phyloP scores from a whole-genome alignment of 2,888 invertebrate species.

The Chrysodeixis includens region DNA sequence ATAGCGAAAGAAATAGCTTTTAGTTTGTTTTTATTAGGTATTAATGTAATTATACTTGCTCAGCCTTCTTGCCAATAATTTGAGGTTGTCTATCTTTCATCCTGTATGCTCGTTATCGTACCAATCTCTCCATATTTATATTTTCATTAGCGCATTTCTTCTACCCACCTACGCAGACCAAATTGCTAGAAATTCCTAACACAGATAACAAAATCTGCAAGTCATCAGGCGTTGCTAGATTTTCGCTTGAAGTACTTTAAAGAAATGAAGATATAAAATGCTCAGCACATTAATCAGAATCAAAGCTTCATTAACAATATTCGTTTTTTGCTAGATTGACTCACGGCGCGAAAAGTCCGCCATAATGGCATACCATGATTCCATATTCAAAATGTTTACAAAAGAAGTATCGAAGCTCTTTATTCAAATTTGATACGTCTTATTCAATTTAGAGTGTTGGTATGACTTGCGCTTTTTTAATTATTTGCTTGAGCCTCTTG shows the following conservation, averaged over 20 bases:
- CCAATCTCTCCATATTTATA: background rate
- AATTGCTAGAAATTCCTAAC: background rate
- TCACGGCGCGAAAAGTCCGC: background rate
- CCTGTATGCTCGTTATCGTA: too few species aligned
- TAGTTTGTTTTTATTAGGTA: too few species aligned
- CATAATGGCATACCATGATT: background rate
- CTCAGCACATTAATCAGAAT: background rate
- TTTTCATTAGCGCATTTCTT: background rate
- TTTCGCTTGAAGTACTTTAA: background rate
- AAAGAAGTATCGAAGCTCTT: background rate
- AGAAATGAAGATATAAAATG: background rate
- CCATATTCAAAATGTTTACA: slow-evolving; percentile 4
- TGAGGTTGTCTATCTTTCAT: too few species aligned
- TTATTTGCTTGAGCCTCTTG: slow-evolving; percentile 5
- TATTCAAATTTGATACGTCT: slow-evolving; percentile 19
- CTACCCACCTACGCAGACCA: background rate
- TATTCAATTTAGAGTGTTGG: slow-evolving; percentile 10
- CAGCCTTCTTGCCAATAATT: too few species aligned
- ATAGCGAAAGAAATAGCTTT: too few species aligned
- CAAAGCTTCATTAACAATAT: background rate
- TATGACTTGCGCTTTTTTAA: slow-evolving; percentile 22
- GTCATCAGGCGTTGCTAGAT: background rate
- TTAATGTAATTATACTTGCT: too few species aligned
- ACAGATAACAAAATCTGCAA: background rate
- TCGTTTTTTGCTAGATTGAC: background rate